Conservation (phyloP, 2,888 invertebrate genomes). For the Oxytorus armatus region DNA sequence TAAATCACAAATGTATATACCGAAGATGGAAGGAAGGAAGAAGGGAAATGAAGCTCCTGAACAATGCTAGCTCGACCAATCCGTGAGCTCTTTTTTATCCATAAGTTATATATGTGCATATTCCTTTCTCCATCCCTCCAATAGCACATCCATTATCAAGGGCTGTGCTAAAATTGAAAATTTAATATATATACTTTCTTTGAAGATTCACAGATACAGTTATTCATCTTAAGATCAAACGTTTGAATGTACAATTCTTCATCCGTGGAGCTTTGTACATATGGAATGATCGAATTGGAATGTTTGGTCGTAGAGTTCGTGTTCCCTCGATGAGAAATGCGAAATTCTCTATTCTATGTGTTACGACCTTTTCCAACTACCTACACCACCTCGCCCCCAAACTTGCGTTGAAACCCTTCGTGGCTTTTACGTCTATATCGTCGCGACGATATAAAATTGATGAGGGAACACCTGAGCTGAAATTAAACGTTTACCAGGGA, state of each 20-base stretch:
- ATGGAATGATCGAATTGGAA: slow-evolving; percentile 62
- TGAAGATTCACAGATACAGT: slow-evolving; percentile 54
- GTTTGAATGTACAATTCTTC: slow-evolving; percentile 27
- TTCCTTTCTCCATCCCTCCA: slow-evolving; percentile 14
- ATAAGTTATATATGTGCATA: not conserved
- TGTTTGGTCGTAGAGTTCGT: slow-evolving; percentile 42
- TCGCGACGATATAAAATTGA: slow-evolving; percentile 38
- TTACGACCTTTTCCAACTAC: slow-evolving; percentile 8
- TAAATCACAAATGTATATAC: slow-evolving; percentile 79
- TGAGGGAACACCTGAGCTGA: slow-evolving; percentile 80
- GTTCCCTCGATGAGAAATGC: slow-evolving; percentile 43
- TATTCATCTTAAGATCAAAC: slow-evolving; percentile 57
- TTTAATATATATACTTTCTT: slow-evolving; percentile 63
- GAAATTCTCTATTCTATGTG: slow-evolving; percentile 37
- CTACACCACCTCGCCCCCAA: not conserved
- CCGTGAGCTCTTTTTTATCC: slow-evolving; percentile 30
- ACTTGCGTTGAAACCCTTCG: not conserved
- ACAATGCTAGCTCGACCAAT: slow-evolving; percentile 60
- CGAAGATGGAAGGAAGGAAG: slow-evolving; percentile 53
- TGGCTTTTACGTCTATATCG: slow-evolving; percentile 18
- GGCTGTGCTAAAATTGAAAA: slow-evolving; percentile 60
- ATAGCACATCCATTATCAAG: slow-evolving; percentile 26
- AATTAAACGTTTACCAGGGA: slow-evolving; percentile 81
- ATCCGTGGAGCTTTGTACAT: slow-evolving; percentile 9
- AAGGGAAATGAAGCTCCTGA: slow-evolving; percentile 63